Conservation (phyloP, 2,113 vertebrate species). For the Hemiprocne comata region DNA sequence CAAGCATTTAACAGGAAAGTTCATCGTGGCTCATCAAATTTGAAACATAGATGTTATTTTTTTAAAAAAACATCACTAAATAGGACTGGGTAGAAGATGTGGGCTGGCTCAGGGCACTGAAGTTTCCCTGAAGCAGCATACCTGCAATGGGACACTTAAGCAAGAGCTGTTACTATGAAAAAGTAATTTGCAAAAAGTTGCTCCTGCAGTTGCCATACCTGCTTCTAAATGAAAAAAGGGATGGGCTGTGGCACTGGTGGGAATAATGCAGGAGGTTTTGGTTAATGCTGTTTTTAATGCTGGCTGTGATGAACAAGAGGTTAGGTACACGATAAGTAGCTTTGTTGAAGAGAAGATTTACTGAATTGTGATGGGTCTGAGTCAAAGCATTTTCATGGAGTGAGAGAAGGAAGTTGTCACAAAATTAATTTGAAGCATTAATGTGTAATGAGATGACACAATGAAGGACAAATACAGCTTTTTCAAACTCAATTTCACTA, state of each 20-base stretch:
- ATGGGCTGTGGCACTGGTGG: neutral
- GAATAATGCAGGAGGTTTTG: neutral
- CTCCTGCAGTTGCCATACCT: constrained; percentile 4
- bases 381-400: neutral
- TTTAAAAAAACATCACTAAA: neutral
- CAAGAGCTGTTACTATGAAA: neutral
- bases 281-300: neutral
- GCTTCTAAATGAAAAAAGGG: neutral
- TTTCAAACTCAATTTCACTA: neutral
- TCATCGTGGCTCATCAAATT: neutral
- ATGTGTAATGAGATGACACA: neutral
- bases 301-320: neutral
- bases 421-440: neutral
- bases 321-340: neutral
- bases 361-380: neutral
- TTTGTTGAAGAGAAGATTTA: neutral
- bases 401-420: neutral
- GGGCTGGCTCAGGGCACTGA: neutral
- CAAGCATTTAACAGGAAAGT: neutral
- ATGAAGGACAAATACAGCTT: neutral
- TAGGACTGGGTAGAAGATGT: neutral
- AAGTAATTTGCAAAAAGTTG: neutral
- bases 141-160: neutral
- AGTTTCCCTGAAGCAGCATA: neutral
- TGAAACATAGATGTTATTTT: neutral